These are phyloP conservation scores for Zaprionus camerounensis DNA, from an alignment of 1,140 invertebrate genomes.

Conservation along the genomic window DNA sequence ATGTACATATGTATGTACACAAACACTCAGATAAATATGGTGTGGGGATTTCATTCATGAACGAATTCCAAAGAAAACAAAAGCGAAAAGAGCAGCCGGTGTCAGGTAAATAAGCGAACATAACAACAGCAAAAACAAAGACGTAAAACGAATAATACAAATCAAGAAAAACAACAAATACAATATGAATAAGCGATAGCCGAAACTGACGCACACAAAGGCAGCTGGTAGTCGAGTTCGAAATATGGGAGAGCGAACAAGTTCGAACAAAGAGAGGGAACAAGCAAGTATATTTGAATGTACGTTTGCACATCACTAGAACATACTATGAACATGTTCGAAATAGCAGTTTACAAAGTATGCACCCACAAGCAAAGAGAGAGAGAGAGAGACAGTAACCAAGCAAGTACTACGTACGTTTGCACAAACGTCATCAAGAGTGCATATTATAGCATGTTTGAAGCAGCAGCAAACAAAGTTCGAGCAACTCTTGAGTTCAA, in stretches of 20 bases:
- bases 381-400: not conserved
- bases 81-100: conserved; percentile 65
- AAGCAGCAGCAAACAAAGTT: not conserved
- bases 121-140: conserved; percentile 43
- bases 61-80: conserved; percentile 30
- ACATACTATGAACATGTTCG: conserved; percentile 12
- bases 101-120: conserved; percentile 59
- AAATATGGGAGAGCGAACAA: conserved; percentile 44
- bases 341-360: not conserved
- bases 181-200: conserved; percentile 60
- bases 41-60: conserved; percentile 64
- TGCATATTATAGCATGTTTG: not conserved
- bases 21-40: not conserved
- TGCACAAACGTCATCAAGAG: not conserved
- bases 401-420: not conserved
- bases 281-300: no score
- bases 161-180: conserved; percentile 48
- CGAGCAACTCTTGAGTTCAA: not conserved
- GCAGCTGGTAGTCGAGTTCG: conserved; percentile 46
- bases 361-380: not conserved
- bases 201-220: conserved; percentile 28
- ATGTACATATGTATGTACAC: not conserved
- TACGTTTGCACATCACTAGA: not conserved
- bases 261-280: conserved; percentile 9
- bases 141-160: conserved; percentile 20